Conservation (phyloP, 2,113 vertebrate species). For the Opisthocomus hoazin region DNA sequence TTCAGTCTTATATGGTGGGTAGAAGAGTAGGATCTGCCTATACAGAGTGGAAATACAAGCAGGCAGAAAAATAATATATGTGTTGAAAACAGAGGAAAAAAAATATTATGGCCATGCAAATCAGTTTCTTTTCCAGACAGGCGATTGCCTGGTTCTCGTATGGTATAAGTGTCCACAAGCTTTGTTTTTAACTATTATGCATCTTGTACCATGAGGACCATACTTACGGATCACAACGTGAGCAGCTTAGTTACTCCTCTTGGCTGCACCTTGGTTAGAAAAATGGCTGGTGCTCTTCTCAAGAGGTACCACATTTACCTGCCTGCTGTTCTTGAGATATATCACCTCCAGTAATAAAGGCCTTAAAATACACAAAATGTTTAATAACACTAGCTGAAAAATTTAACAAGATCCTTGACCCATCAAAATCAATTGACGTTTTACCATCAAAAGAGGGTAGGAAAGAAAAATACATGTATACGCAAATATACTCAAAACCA, state of each 20-base stretch:
- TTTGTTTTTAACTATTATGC: neutral
- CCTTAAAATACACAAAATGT: neutral
- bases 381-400: neutral
- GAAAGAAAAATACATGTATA: neutral
- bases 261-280: neutral
- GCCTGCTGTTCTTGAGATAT: neutral
- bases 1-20: neutral
- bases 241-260: neutral
- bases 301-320: neutral
- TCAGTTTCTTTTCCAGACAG: neutral
- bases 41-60: neutral
- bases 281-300: neutral
- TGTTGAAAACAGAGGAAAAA: neutral
- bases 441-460: neutral
- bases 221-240: neutral
- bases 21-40: neutral
- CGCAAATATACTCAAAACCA: neutral
- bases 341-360: neutral
- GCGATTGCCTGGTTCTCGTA: neutral
- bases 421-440: neutral
- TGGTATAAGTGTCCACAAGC: neutral
- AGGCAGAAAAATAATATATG: neutral
- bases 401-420: neutral
- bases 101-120: neutral
- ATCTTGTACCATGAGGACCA: neutral